Conservation (phyloP, 2,888 invertebrate genomes). For the Timema cristinae region DNA sequence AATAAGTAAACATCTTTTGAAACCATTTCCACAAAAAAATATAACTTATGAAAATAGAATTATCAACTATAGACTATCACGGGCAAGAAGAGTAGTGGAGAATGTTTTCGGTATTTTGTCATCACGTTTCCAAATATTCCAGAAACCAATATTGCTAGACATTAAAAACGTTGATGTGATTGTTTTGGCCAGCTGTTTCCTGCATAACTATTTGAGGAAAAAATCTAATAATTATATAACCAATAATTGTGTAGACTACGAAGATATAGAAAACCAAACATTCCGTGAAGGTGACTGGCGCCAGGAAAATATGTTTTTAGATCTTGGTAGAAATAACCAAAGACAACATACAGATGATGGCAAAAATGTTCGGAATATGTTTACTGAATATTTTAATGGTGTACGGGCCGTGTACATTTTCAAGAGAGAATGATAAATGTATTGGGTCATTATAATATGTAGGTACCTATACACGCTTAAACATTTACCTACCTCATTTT, state of each 20-base stretch:
- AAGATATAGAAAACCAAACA: constrained; percentile 13
- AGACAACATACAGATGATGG: neutral
- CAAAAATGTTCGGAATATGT: constrained; percentile 8
- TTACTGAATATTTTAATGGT: constrained; percentile 6
- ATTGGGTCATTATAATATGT: neutral
- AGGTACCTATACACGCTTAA: neutral
- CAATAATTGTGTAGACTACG: constrained; percentile 9
- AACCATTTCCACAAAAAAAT: constrained; percentile 28
- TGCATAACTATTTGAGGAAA: constrained; percentile 23
- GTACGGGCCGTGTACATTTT: neutral
- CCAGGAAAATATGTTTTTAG: neutral
- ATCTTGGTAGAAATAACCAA: constrained; percentile 5
- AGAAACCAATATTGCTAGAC: constrained; percentile 29
- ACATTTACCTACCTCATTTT: neutral
- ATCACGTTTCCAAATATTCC: constrained; percentile 28
- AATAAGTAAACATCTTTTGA: constrained; percentile 27
- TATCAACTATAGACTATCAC: constrained; percentile 31
- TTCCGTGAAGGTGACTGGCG: constrained; percentile 16
- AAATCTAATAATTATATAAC: constrained; percentile 14
- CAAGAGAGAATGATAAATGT: constrained; percentile 1
- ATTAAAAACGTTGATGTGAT: constrained; percentile 27
- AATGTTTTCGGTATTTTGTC: constrained; percentile 31
- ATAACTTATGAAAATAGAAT: constrained; percentile 26
- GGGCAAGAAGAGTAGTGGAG: constrained; percentile 30
- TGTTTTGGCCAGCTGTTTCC: constrained; percentile 27